phyloP scores from a whole-genome alignment of 37 sponge, comb jelly and placozoan species.

The Halichondria panicea region DNA sequence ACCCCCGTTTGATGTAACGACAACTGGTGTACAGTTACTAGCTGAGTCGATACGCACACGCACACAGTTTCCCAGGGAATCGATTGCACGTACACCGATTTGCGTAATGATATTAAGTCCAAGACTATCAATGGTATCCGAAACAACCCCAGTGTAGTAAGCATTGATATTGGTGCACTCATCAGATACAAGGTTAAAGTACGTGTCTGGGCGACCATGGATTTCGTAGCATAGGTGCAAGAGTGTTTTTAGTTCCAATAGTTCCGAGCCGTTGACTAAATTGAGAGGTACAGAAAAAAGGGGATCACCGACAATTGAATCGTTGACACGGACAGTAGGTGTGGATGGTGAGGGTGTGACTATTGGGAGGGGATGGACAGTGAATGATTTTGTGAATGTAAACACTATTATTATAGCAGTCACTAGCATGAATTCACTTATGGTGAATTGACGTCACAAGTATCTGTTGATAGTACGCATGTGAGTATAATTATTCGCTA shows the following conservation, averaged over 20 bases:
- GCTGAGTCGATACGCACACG: not conserved
- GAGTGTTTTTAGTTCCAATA: not conserved
- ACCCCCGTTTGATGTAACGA: not conserved
- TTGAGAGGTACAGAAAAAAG: slow-evolving; percentile 34
- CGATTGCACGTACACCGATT: slow-evolving; percentile 29
- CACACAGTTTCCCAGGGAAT: slow-evolving; percentile 14
- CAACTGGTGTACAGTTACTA: not conserved
- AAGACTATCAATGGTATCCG: not conserved
- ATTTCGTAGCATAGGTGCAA: slow-evolving; percentile 26
- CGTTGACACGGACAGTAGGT: slow-evolving; percentile 13
- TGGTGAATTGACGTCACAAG: too few relatives aligned
- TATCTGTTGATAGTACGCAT: too few relatives aligned
- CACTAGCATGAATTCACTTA: too few relatives aligned
- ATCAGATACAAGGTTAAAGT: slow-evolving; percentile 39
- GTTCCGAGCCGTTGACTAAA: not conserved
- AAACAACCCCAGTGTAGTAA: slow-evolving; percentile 11
- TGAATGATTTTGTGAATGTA: too few relatives aligned
- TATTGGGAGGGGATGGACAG: too few relatives aligned
- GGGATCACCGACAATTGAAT: slow-evolving; percentile 39
- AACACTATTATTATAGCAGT: too few relatives aligned
- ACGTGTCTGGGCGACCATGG: not conserved
- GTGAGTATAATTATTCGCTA: too few relatives aligned
- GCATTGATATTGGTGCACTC: slow-evolving; percentile 36
- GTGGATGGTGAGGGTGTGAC: too few relatives aligned
- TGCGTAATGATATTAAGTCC: slow-evolving; percentile 22